Base-by-base conservation (phyloP, 2,797 vertebrate species). In the Phoebastria nigripes region DNA sequence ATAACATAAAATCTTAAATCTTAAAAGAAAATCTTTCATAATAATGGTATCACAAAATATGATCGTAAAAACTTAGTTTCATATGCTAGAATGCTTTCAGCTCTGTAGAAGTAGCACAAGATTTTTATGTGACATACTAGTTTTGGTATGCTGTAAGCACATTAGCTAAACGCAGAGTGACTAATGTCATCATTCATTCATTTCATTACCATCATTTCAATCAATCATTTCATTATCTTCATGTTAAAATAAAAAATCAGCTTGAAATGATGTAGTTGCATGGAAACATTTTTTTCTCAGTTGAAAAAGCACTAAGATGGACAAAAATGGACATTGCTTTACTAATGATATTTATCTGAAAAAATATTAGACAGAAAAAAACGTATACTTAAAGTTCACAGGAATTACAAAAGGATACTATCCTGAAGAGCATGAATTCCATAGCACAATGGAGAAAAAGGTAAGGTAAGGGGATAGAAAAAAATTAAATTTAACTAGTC, bases 161-260 rank as follows among this genome's bases (percentile, higher is more conserved):
- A 72, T 58, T 2, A 63, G 76, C 69, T 86, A 87, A 90, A 90
- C 2, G 20, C 69, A 47, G 70, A 86, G 42, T 51, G 84, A 89
- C 54, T 92, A 59, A 74, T 33, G 37, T 15, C 76, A 91, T 78
- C 70, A 49, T 71, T 70, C 78, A 82, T 58, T 78, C 72, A 62
- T 63, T 83, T 79, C 66, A 71, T 59, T 79, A 46, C 65, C 61
- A 65, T 70, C 37, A 76, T 91, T 89, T 84, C 81, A 56, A 84
- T 95, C 93, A 88, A 83, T 89, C 84, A 65, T 56, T 92, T 91
- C 49, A 89, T 94, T 97, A 90, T 74, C 73, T 78, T 62, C 35
- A 22, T 2, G 74, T 54, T 79, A 39, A 84, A 87, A 93, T 33
- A 49, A 82, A 93, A 87, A 10, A 89, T 25, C 77, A 47, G 80